Conservation (phyloP, 1,140 invertebrate species). For the Heliothis subflexa region DNA sequence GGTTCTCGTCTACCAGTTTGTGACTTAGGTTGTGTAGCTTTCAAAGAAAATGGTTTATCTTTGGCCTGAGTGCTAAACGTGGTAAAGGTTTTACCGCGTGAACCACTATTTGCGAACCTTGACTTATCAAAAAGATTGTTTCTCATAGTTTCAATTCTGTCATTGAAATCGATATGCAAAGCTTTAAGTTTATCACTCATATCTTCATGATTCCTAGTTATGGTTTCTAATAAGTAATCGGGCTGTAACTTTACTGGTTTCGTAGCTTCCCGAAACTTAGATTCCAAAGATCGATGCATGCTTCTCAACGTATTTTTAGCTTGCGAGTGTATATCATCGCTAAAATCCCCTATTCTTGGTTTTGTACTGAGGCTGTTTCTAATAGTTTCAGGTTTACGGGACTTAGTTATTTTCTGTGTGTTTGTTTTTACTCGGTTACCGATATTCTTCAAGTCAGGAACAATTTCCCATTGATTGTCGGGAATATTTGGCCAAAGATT, state of each 20-base stretch:
- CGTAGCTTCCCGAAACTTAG: slow-evolving; percentile 49
- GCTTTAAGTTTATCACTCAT: slow-evolving; percentile 66
- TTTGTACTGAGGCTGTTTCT: not conserved
- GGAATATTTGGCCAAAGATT: not conserved
- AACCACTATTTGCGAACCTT: not conserved
- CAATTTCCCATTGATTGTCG: not conserved
- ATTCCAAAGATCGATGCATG: slow-evolving; percentile 52
- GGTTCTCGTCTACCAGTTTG: not conserved
- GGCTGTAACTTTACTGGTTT: slow-evolving; percentile 43
- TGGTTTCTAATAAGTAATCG: slow-evolving; percentile 58
- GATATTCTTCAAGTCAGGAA: slow-evolving; percentile 47
- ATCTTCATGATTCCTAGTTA: slow-evolving; percentile 61
- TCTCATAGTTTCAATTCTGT: slow-evolving; percentile 56
- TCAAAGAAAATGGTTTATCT: slow-evolving; percentile 8
- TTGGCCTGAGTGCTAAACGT: not conserved
- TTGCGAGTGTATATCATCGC: not conserved
- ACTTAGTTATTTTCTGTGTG: not conserved
- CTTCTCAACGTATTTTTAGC: slow-evolving; percentile 44
- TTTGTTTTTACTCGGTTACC: not conserved
- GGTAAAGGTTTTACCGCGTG: slow-evolving; percentile 1
- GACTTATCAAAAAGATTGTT: slow-evolving; percentile 36
- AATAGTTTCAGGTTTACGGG: not conserved
- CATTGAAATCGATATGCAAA: slow-evolving; percentile 67
- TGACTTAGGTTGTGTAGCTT: not conserved
- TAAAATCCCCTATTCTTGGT: not conserved